Base-by-base conservation (phyloP, 53 echinoderm and acorn worm genomes). In the Henricia sp. region DNA sequence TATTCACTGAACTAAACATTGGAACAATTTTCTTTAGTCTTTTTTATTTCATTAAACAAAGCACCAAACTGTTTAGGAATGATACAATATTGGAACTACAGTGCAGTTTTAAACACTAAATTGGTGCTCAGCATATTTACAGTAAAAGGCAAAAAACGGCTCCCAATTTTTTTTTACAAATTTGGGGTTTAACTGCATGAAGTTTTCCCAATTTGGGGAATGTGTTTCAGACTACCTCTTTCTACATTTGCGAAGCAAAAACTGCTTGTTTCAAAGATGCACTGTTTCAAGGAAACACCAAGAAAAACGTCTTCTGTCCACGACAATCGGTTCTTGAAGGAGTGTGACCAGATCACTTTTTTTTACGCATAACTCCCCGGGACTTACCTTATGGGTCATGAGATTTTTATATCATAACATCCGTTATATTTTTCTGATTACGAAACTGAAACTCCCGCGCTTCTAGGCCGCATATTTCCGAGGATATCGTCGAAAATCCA, bases 101-200 rank as follows among this genome's bases (percentile, higher is more conserved):
- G 37, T 37, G 34, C 39, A 9, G 17, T 37, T 37, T 10, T 27
- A 2, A 52, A 39, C 44, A 80, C 80, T 80, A 64, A 63, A 80
- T 80, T 62, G 80, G 64, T 62, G 80, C 46, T 63, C 42, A 48
- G 48, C 19, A 63, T 63, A 80, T 80, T 43, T 80, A 80, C 63
- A 80, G 29, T 46, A 34, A n/a, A 30, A 28, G 29, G 51, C 72
- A 51, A 51, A 29, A 26, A 43, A 27, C 14, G 21, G 43, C 11
- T 14, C 12, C 21, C 16, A 24, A 8, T 55, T 12, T 12, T 55
- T 55, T 32, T 35, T 52, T 40, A 67, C 67, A 14, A 67, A 38
- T 67, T 72, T 72, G 6, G 72, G 51, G 6, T 59, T 17, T 27
- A 34, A 25, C 41, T 42, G 6, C 26, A 35, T 42, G 4, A 14